Percentiles rank a stretch among this genome's conserved stretches.
These are phyloP conservation scores for Mesocentrotus franciscanus DNA, from an alignment of 53 echinoderm and acorn worm species.

Conservation along the genomic window DNA sequence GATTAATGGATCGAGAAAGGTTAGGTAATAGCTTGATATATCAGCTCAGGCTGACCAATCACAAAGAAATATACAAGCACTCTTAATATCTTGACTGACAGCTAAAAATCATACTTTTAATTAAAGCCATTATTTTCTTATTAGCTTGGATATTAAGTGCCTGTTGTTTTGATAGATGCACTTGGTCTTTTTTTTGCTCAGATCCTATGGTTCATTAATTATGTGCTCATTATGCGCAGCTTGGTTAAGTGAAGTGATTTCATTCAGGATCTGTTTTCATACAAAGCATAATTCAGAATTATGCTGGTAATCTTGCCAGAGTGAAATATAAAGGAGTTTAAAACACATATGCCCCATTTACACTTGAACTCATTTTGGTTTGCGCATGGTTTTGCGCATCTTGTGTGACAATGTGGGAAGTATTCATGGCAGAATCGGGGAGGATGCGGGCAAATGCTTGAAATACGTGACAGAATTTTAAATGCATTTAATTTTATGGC, in stretches of 20 bases:
- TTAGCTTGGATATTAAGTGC: background rate
- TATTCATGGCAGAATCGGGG: too few relatives aligned
- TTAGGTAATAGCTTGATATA: background rate
- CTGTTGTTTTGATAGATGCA: background rate
- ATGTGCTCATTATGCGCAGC: background rate
- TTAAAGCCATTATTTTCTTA: background rate
- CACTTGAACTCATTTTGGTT: too few relatives aligned
- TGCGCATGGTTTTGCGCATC: too few relatives aligned
- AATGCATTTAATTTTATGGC: too few relatives aligned
- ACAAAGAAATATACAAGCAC: background rate
- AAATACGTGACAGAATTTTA: too few relatives aligned
- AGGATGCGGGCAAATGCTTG: too few relatives aligned
- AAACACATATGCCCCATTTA: too few relatives aligned
- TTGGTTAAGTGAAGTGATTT: background rate
- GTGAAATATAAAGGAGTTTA: too few relatives aligned
- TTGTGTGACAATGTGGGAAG: too few relatives aligned
- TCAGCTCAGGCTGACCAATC: background rate
- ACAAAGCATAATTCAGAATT: background rate
- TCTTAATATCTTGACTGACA: background rate
- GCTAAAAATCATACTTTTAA: background rate
- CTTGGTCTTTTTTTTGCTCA: background rate
- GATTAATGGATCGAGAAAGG: constrained; percentile 41
- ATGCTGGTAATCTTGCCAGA: too few relatives aligned
- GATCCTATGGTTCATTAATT: background rate
- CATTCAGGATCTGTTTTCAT: background rate